Evolutionary conservation across 2,888 invertebrate species (phyloP).

Genomic region (Pedicia rivosa): DNA sequence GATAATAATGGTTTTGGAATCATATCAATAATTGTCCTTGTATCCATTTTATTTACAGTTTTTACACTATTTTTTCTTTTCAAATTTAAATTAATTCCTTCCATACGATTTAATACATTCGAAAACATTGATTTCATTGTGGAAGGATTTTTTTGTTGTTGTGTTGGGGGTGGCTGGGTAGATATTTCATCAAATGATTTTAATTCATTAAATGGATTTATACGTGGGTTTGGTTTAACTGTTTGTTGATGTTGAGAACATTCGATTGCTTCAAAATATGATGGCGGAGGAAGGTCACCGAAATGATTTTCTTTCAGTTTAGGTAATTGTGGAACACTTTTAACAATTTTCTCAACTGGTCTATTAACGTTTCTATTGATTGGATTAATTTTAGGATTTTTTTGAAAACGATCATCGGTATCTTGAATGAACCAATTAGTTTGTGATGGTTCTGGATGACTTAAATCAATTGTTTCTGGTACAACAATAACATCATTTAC

Average conservation of each 20-base stretch:
- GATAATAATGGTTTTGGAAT: conserved; percentile 27
- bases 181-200: too few relatives aligned
- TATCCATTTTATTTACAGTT: conserved; percentile 16
- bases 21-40: conserved; percentile 26
- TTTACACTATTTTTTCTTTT: conserved; percentile 26
- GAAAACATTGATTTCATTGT: conserved; percentile 19
- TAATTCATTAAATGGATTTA: too few relatives aligned
- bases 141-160: conserved; percentile 2
- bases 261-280: conserved; percentile 27
- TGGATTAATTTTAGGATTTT: conserved; percentile 6
- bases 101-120: conserved; percentile 25
- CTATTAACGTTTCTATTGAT: conserved; percentile 2
- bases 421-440: conserved; percentile 25
- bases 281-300: conserved; percentile 20
- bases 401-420: background rate
- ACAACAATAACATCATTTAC: conserved; percentile 3
- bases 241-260: too few relatives aligned
- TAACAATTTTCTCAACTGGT: conserved; percentile 6
- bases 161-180: too few relatives aligned
- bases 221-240: too few relatives aligned
- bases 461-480: conserved; percentile 5
- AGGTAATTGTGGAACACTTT: conserved; percentile 3
- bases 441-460: conserved; percentile 10
- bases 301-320: background rate
- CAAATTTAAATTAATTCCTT: conserved; percentile 17